Percentiles rank a stretch among this genome's conserved stretches.
phyloP scores from a whole-genome alignment of 92 coral and sea anemone species.

The Zoanthus gigantus region DNA sequence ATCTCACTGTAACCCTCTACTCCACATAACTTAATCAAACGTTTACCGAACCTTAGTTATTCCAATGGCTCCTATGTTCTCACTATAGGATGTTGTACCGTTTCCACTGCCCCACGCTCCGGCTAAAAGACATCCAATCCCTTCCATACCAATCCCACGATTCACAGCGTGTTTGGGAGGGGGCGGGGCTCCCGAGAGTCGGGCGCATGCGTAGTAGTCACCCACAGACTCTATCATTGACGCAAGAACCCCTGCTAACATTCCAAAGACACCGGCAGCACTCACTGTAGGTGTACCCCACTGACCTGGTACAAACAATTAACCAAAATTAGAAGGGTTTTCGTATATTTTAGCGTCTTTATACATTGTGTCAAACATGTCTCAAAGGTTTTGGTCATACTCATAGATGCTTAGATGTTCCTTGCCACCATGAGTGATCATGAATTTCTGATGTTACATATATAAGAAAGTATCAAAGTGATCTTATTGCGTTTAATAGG shows the following conservation, averaged over 20 bases:
- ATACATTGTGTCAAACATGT: too few species aligned
- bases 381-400: too few species aligned
- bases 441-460: too few species aligned
- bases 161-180: conserved; percentile 93
- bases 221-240: conserved; percentile 91
- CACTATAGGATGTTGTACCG: conserved; percentile 93
- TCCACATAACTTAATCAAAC: too few species aligned
- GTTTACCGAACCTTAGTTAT: conserved; percentile 77
- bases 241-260: conserved; percentile 89
- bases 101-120: conserved; percentile 93
- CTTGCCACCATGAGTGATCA: too few species aligned
- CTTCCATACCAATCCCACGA: conserved; percentile 89
- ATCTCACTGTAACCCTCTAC: too few species aligned
- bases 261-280: conserved; percentile 91
- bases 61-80: conserved; percentile 92
- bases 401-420: too few species aligned
- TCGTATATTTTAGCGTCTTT: too few species aligned
- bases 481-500: too few species aligned
- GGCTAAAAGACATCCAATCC: conserved; percentile 82
- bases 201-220: conserved; percentile 92
- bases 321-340: too few species aligned
- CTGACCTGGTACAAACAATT: conserved; percentile 65
- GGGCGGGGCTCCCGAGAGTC: conserved; percentile 92
- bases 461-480: too few species aligned
- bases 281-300: conserved; percentile 96